A percentile compares a stretch with the other conserved stretches of the same genome.
Conservation (phyloP, 2,113 vertebrate species). For the Epinephelus moara region DNA sequence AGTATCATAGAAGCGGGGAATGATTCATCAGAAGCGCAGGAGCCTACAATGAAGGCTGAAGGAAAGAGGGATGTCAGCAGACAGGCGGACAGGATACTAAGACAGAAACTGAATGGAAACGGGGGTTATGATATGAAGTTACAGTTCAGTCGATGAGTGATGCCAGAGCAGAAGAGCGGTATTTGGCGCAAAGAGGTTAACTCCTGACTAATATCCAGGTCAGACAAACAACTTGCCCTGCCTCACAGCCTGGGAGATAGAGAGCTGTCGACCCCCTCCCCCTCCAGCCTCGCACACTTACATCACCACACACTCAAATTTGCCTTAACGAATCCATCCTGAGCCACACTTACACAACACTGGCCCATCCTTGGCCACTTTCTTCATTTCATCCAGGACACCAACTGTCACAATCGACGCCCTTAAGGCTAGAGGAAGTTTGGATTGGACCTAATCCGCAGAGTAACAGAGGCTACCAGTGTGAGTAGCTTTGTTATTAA, state of each 20-base stretch:
- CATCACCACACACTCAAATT: slow-evolving; percentile 34
- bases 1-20: slow-evolving; percentile 73
- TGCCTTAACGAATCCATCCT: slow-evolving; percentile 52
- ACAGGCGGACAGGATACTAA: slow-evolving; percentile 37
- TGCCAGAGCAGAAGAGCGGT: slow-evolving; percentile 61
- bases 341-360: slow-evolving; percentile 48
- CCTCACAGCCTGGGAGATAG: slow-evolving; percentile 34
- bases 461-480: not conserved
- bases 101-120: slow-evolving; percentile 48
- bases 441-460: not conserved
- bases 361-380: slow-evolving; percentile 34
- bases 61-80: slow-evolving; percentile 47
- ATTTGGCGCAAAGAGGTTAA: slow-evolving; percentile 64
- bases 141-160: slow-evolving; percentile 65
- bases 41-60: slow-evolving; percentile 55
- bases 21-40: slow-evolving; percentile 66
- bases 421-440: slow-evolving; percentile 3
- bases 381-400: slow-evolving; percentile 9
- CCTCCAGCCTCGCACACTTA: not conserved
- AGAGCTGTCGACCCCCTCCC: not conserved
- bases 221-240: slow-evolving; percentile 60
- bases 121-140: slow-evolving; percentile 50
- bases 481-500: slow-evolving; percentile 39
- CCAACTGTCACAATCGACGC: not conserved
- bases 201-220: slow-evolving; percentile 65